Conservation (phyloP, 64 coral and sea anemone genomes). For the Actinia tenebrosa region DNA sequence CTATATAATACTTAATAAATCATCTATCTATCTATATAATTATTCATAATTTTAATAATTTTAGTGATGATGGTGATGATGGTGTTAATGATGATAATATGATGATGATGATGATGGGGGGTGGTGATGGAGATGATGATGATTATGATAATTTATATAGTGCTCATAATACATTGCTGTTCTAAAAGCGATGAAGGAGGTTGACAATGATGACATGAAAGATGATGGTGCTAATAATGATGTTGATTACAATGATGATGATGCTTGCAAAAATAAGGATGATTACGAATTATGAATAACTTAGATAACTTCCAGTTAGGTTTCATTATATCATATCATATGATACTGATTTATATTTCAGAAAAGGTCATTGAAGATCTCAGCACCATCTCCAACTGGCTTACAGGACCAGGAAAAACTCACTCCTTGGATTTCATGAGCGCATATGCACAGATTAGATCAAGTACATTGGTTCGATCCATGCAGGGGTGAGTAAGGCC, state of each 20-base stretch:
- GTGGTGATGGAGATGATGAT: no score
- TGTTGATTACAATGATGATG: background rate
- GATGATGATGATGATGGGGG: no score
- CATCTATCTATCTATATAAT: no score
- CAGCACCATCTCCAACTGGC: conserved; percentile 78
- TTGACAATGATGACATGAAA: background rate
- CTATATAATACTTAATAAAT: no score
- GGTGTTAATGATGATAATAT: no score
- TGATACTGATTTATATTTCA: background rate
- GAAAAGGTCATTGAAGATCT: conserved; percentile 86
- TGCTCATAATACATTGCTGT: no score
- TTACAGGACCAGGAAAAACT: conserved; percentile 68
- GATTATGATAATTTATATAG: no score
- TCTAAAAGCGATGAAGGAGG: no score
- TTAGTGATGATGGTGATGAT: no score
- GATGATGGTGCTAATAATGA: background rate
- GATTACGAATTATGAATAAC: background rate
- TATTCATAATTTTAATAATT: no score
- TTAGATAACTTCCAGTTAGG: no score
- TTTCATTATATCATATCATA: no score
- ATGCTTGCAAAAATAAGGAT: background rate
- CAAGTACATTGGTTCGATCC: conserved; percentile 65
- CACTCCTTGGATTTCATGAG: conserved; percentile 90
- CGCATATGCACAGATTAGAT: conserved; percentile 98
- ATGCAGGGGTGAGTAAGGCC: conserved; percentile 74